phyloP scores from a whole-genome alignment of 2,888 invertebrate species.

The Papilio demoleus region DNA sequence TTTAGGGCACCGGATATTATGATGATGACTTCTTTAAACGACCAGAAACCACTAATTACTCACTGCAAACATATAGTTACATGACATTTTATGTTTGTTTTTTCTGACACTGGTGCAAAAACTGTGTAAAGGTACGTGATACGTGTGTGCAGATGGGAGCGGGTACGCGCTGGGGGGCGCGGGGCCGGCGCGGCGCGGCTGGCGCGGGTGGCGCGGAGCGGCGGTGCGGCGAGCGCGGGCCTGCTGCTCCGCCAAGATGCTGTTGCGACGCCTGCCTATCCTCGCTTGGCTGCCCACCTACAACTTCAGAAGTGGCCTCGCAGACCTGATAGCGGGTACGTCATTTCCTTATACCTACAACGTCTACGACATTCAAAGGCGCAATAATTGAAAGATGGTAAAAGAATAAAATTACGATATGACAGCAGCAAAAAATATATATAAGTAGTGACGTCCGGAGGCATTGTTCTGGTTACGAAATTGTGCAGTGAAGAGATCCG shows the following conservation, averaged over 20 bases:
- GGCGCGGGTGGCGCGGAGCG: constrained; percentile 57
- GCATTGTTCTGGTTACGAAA: no score
- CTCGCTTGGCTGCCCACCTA: constrained; percentile 88
- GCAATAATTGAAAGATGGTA: no score
- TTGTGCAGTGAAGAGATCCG: no score
- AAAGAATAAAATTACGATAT: no score
- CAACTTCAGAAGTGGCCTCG: constrained; percentile 85
- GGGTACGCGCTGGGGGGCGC: constrained; percentile 53
- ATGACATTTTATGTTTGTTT: background rate
- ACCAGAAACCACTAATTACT: no score
- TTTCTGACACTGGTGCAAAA: background rate
- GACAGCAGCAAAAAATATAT: no score
- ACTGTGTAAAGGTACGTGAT: no score
- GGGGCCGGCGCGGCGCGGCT: background rate
- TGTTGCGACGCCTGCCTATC: constrained; percentile 86
- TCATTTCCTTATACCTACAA: background rate
- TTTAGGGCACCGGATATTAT: no score
- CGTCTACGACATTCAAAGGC: no score
- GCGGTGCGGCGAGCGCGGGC: constrained; percentile 74
- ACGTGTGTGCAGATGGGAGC: constrained; percentile 55
- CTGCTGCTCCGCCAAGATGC: constrained; percentile 84
- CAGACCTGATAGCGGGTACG: constrained; percentile 90
- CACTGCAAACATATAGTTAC: no score
- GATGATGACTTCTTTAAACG: no score
- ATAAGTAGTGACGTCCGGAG: no score